Evolutionary conservation across 1,140 invertebrate genomes (phyloP), one percentile per base, ranked within the genome.

Genomic region (Stegodyphus dumicola): DNA sequence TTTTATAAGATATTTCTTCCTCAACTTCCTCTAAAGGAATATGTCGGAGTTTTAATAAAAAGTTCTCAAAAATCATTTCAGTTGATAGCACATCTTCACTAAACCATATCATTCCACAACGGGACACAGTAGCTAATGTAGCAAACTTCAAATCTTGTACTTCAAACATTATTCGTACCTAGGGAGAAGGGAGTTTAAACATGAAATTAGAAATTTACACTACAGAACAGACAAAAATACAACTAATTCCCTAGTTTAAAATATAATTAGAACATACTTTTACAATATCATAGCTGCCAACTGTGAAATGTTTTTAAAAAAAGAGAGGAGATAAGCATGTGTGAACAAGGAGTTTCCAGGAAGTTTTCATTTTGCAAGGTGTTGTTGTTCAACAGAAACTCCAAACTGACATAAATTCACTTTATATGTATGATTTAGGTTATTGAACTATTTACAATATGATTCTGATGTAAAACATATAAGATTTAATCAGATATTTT

Each of bases 41-140:
- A 90, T 96, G 95, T 86, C 93, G 93, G 86, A 99, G 91, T 83
- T 95, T 93, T 83, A 94, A 90, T 87, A 99, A 92, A 90, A 97
- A 99, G 90, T 99, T 97, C 89, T 99, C 97, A 90, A 99, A 99
- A 86, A 99, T 96, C 98, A 99, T 99, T 91, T 99, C 98, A 0
- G 96, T 98, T 0, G 97, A 96, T 5, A 99, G 93, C 2, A 99
- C 98, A 91, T 99, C 97, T 91, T 98, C 97, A 6, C 95, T 97
- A 93, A 99, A 99, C 97, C 97, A 99, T 60, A 99, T 96, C 97
- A 99, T 99, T 86, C 99, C 99, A 91, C 99, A 99, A 91, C 99
- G 96, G 13, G 97, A 99, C 0, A 99, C 99, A 0, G 99, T 99
- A 13, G 99, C 99, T 77, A 99, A 92, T 0, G 99, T 99, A 6